Evolutionary conservation across 2,888 invertebrate species (phyloP), one percentile per base, ranked within the genome.

Genomic region (Metopia argyrocephala): DNA sequence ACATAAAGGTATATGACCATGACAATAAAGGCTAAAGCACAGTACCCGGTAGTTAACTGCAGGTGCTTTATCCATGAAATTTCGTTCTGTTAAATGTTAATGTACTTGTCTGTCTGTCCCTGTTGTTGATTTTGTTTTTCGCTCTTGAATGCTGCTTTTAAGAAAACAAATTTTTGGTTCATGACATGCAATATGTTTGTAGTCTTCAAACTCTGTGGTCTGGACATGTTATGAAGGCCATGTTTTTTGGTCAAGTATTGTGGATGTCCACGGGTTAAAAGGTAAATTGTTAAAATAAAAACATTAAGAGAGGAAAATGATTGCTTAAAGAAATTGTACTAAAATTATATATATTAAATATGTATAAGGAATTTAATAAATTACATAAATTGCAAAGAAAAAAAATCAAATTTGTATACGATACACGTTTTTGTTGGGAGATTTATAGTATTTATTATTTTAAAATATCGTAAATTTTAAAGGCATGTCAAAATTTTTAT

Each of bases 221-320:
- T 68, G 57, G n/a, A 45, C 74, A 48, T 52, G 64, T 27, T 68
- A 73, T 50, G 73, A 74, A 78, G 68, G 73, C 62, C 73, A 69
- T 74, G 57, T 45, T 62, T 38, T 38, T 69, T 69, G 64, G 73
- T 45, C 62, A 73, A 68, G 57, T 38, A 56, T 52, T 69, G 45
- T 64, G 38, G 64, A 56, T 27, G 48, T 23, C 23, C 27, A 38
- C 38, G 12, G 52, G 20, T 52, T 52, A 52, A 52, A 52, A 52
- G 20, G 38, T 9, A 38, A 31, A 31, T 31, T 9, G 12, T 12
- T 12, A 31, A 31, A 31, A 12, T 12, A 38, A 38, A 38, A 15
- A 31, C 0, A 3, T 9, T 38, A 2, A 15, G 15, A 2, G 15
- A 38, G 15, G 12, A 38, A 38, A 15, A 38, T 3, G 15, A 31